Base-by-base conservation (phyloP, 23 tunicate species). In the Trididemnum miniatum region DNA sequence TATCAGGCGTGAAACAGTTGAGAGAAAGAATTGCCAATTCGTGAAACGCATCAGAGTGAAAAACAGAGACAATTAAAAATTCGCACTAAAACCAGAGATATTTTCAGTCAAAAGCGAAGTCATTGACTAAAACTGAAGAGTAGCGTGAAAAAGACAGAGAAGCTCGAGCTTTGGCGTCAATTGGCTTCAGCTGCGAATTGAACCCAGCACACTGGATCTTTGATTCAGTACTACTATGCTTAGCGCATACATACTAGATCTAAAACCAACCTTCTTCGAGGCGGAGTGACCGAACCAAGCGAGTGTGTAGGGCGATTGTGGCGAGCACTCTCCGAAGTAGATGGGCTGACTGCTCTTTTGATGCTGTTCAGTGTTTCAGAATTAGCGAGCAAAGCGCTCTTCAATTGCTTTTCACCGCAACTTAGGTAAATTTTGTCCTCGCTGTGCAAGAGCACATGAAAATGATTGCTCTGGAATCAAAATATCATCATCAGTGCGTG, bases 351-450 rank as follows among this genome's bases (percentile, higher is more conserved):
- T 3, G 7, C 59, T 57, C 54, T 77, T 30, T 77, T 77, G 12
- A 57, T 54, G 3, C 29, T 77, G 40, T 52, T 77, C 30, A 34
- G 38, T 27, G 34, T 77, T 77, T 77, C 82, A 31, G 40, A 7
- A 15, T 12, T 34, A 2, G 24, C 15, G 5, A 52, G 51, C 40
- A 57, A 27, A 2, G 82, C 28, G 15, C 2, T 1, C 32, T 65
- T 80, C 23, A 27, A 1, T 37, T 36, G 80, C 31, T 64, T 81
- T 40, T 93, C 98, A 18, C 98, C 98, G 26, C 86, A 30, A 77
- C 93, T 88, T 12, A 89, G 60, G 77, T 36, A 89, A 36, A 95
- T 82, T 50, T 89, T 66, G 77, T 95, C 98, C 73, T 95, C 98
- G 35, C 95, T 72, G 40, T 95, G 95, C 0, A 95, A 71, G 1